Evolutionary conservation across 1,140 invertebrate species (phyloP).

Genomic region (Agrilus planipennis): DNA sequence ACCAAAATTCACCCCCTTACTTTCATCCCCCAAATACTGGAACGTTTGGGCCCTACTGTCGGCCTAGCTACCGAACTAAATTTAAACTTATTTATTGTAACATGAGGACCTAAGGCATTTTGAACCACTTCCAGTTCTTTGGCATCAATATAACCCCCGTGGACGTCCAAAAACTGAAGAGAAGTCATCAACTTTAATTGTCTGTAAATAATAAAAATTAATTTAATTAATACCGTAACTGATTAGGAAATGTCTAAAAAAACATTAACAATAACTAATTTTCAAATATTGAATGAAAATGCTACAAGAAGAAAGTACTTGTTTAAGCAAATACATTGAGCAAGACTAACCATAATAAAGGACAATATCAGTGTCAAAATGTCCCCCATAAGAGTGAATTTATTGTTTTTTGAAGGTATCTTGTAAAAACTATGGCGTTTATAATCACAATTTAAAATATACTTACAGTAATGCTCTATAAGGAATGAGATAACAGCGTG

Average conservation of each 20-base stretch:
- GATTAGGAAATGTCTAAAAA: too few relatives aligned
- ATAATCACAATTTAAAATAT: slow-evolving; percentile 8
- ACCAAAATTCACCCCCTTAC: slow-evolving; percentile 57
- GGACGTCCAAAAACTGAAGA: slow-evolving; percentile 30
- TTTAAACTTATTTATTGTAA: slow-evolving; percentile 54
- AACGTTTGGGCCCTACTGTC: slow-evolving; percentile 70
- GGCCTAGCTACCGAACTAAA: slow-evolving; percentile 77
- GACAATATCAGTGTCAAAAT: too few relatives aligned
- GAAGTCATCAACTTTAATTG: slow-evolving; percentile 21
- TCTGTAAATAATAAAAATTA: slow-evolving; percentile 16
- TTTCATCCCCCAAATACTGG: slow-evolving; percentile 77
- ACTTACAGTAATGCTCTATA: slow-evolving; percentile 47
- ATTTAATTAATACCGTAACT: too few relatives aligned
- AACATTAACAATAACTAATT: too few relatives aligned
- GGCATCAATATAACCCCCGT: slow-evolving; percentile 28
- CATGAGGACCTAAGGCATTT: slow-evolving; percentile 29
- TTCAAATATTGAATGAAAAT: too few relatives aligned
- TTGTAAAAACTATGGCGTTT: too few relatives aligned
- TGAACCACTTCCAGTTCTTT: slow-evolving; percentile 25
- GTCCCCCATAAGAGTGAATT: too few relatives aligned
- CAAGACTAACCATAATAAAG: too few relatives aligned
- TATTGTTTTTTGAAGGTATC: too few relatives aligned
- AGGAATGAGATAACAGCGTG: slow-evolving; percentile 71
- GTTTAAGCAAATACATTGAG: too few relatives aligned
- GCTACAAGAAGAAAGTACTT: too few relatives aligned